Evolutionary conservation across 2,888 invertebrate genomes (phyloP).

Genomic region (Halocaridina rubra): DNA sequence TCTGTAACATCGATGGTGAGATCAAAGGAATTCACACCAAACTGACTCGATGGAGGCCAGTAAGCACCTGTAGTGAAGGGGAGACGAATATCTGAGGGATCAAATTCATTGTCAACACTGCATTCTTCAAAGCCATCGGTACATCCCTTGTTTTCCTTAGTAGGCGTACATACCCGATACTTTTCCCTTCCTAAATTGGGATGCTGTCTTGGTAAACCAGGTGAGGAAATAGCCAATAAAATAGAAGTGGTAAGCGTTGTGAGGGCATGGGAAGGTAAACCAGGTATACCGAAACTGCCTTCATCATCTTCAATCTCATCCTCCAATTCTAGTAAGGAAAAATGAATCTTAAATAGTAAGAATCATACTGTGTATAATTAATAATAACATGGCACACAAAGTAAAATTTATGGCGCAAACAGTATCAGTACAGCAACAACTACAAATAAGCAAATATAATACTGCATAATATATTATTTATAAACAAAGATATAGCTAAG

Average conservation of each 20-base stretch:
- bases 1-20: not conserved
- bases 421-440: no score
- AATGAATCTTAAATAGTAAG: no score
- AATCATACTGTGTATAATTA: no score
- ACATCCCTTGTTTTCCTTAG: not conserved
- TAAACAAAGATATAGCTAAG: no score
- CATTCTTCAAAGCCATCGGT: not conserved
- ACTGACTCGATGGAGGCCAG: conserved; percentile 40
- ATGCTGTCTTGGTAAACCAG: not conserved
- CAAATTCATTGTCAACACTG: conserved; percentile 2
- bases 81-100: conserved; percentile 42
- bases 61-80: conserved; percentile 46
- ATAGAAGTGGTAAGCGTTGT: conserved; percentile 52
- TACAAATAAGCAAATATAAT: no score
- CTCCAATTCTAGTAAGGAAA: no score
- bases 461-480: no score
- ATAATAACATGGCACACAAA: no score
- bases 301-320: conserved; percentile 10
- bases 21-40: conserved; percentile 5
- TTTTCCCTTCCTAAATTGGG: not conserved
- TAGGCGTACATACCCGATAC: not conserved
- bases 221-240: conserved; percentile 47
- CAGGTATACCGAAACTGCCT: conserved; percentile 12
- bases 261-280: conserved; percentile 35
- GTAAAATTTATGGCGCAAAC: no score